These are phyloP conservation scores for Brachionus calyciflorus DNA, from an alignment of 1,140 invertebrate species.

Conservation along the genomic window DNA sequence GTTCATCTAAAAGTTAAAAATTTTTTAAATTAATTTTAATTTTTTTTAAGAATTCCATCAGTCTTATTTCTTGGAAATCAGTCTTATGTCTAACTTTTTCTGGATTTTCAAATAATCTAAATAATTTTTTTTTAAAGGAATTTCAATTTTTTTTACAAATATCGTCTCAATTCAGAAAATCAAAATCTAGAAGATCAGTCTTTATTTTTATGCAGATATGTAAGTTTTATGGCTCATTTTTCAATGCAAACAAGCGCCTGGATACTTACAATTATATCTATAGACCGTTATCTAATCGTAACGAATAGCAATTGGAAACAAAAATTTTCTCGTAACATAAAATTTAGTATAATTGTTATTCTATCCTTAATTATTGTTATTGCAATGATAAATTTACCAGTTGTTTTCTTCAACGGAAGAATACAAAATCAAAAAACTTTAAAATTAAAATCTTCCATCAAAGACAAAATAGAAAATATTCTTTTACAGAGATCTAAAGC, in stretches of 20 bases:
- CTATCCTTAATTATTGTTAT: background rate
- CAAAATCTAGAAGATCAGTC: constrained; percentile 39
- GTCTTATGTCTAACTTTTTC: too few relatives aligned
- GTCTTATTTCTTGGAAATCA: too few relatives aligned
- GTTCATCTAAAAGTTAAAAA: too few relatives aligned
- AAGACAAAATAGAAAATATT: too few relatives aligned
- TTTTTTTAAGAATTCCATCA: too few relatives aligned
- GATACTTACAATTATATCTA: constrained; percentile 28
- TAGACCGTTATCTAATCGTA: constrained; percentile 33
- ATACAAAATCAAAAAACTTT: background rate
- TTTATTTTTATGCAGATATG: constrained; percentile 41
- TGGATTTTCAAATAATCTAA: too few relatives aligned
- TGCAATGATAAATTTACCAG: background rate
- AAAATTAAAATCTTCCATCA: too few relatives aligned
- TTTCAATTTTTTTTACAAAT: constrained; percentile 47
- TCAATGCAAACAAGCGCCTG: constrained; percentile 46
- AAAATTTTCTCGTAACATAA: constrained; percentile 26
- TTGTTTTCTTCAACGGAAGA: constrained; percentile 30
- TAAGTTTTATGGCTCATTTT: constrained; percentile 45
- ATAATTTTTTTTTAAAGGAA: constrained; percentile 33
- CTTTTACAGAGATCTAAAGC: background rate
- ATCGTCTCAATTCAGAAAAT: constrained; percentile 21
- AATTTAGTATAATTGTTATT: constrained; percentile 32
- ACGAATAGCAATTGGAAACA: constrained; percentile 40
- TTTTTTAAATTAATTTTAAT: too few relatives aligned